Percentiles rank a stretch among this genome's conserved stretches.
These are phyloP conservation scores for Leiothrix lutea DNA, from an alignment of 2,113 vertebrate genomes.

Conservation along the genomic window DNA sequence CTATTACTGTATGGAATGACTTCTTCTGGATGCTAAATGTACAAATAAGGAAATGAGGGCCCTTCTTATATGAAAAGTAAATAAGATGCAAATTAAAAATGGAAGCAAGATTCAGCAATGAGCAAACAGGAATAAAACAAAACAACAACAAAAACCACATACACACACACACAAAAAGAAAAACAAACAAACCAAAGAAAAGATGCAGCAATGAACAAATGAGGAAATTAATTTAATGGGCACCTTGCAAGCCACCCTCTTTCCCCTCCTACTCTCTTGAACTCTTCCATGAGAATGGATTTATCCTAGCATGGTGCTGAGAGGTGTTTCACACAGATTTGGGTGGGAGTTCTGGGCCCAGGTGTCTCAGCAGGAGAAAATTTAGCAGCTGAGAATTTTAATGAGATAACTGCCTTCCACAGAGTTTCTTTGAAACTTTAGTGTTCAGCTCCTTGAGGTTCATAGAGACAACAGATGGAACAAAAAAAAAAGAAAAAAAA, in stretches of 20 bases:
- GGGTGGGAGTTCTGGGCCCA: background rate
- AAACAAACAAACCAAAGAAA: background rate
- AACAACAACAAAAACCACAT: background rate
- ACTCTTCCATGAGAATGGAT: background rate
- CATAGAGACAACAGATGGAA: background rate
- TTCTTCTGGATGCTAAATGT: background rate
- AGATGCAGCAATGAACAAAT: background rate
- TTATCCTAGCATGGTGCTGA: background rate
- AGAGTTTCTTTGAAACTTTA: background rate
- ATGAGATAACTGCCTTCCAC: background rate
- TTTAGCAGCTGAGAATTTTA: background rate
- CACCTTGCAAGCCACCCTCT: background rate
- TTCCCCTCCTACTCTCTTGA: background rate
- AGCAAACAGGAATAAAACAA: fast-evolving
- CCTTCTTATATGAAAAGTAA: background rate
- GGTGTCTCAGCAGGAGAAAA: background rate
- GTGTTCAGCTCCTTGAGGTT: background rate
- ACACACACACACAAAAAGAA: background rate
- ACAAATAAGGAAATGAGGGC: background rate
- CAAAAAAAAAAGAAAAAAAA: background rate
- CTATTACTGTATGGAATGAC: background rate
- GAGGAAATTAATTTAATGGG: background rate
- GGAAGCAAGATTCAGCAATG: background rate
- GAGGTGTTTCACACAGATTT: background rate
- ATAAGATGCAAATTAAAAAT: background rate